These are phyloP conservation scores for Redunca redunca DNA, from an alignment of 2,113 vertebrate species.

Conservation along the genomic window DNA sequence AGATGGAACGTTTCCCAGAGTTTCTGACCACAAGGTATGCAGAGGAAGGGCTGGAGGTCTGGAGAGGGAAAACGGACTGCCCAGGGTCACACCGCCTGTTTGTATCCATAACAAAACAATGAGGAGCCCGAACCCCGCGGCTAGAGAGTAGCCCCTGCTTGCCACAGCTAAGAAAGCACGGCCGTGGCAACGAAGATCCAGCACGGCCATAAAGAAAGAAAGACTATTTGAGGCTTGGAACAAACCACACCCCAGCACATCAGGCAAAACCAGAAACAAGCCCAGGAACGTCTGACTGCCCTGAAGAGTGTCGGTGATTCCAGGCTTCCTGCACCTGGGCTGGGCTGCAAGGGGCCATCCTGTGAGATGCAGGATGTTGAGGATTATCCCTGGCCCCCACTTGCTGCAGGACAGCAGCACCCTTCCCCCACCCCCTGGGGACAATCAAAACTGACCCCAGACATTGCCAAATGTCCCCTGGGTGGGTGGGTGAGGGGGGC, in stretches of 20 bases:
- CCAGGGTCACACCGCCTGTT: not conserved
- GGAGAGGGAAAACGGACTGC: not conserved
- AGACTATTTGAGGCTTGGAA: not conserved
- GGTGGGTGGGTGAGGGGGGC: accelerated
- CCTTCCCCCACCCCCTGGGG: not conserved
- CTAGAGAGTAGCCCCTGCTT: not conserved
- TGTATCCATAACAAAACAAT: not conserved
- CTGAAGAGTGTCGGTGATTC: not conserved
- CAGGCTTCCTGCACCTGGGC: not conserved
- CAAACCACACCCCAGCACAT: not conserved
- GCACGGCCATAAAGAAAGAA: not conserved
- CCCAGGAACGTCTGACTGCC: no score
- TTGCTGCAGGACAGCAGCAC: accelerated
- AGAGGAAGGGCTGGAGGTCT: not conserved
- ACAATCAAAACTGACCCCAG: not conserved
- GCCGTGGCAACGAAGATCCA: not conserved
- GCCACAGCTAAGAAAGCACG: not conserved
- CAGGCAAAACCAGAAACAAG: not conserved
- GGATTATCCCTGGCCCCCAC: not conserved
- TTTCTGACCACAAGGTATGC: not conserved
- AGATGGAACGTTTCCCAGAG: not conserved
- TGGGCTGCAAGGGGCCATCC: accelerated
- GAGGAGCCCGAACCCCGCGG: accelerated
- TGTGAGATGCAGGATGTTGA: accelerated
- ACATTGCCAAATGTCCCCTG: not conserved